These are phyloP conservation scores for Tetrao urogallus DNA, from an alignment of 2,113 vertebrate species.

Conservation along the genomic window DNA sequence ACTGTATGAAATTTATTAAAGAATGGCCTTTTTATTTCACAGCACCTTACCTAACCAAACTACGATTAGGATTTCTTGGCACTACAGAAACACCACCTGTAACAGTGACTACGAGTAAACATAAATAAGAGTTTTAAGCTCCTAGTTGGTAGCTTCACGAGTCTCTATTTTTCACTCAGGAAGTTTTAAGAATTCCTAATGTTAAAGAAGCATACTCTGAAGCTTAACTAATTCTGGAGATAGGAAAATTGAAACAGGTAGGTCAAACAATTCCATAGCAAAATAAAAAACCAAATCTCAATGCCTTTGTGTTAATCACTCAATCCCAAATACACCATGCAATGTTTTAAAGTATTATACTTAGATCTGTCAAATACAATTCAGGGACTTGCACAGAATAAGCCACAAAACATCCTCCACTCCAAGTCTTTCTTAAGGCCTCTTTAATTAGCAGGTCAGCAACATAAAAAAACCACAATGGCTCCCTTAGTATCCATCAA, in stretches of 20 bases:
- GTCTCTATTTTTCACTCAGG: not conserved
- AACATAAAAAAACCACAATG: not conserved
- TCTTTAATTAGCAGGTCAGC: conserved; percentile 40
- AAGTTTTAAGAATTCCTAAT: not conserved
- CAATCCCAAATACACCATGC: not conserved
- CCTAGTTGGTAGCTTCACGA: not conserved
- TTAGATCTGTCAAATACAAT: not conserved
- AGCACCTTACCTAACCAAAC: not conserved
- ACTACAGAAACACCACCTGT: not conserved
- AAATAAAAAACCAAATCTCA: not conserved
- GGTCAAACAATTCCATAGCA: not conserved
- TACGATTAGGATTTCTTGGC: not conserved
- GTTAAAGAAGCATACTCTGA: too few species aligned
- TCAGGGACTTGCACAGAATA: not conserved
- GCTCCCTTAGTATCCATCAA: not conserved
- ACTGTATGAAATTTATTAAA: not conserved
- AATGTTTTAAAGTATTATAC: not conserved
- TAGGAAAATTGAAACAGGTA: not conserved
- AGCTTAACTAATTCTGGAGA: not conserved
- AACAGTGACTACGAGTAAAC: not conserved
- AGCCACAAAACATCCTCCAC: not conserved
- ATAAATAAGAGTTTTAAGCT: not conserved
- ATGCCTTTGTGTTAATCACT: not conserved
- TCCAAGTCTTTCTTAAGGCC: not conserved
- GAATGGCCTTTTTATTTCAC: not conserved